Conservation (phyloP, 1,140 invertebrate genomes). For the Cydia splendana region DNA sequence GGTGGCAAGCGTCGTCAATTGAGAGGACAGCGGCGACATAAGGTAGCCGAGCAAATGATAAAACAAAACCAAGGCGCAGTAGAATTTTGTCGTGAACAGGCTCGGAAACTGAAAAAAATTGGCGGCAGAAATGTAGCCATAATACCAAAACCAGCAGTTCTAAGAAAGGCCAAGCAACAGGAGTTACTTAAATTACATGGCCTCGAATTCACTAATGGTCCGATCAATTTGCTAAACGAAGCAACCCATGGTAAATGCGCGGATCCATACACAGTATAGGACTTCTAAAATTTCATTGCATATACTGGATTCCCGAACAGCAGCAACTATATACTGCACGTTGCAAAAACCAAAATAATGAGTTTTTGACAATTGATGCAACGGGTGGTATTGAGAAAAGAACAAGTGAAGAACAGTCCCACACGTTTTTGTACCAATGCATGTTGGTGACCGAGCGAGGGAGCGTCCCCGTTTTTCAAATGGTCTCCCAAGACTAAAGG, state of each 20-base stretch:
- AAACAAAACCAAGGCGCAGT: neutral
- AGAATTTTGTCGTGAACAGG: neutral
- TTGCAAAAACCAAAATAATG: neutral
- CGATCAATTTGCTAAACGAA: neutral
- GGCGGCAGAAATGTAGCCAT: neutral
- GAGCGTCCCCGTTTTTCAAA: neutral
- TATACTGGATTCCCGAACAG: neutral
- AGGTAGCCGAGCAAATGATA: neutral
- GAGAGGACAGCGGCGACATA: neutral
- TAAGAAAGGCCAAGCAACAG: neutral
- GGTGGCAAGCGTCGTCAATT: neutral
- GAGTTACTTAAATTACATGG: constrained; percentile 5
- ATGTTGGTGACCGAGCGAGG: neutral
- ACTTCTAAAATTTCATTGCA: neutral
- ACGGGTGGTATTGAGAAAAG: neutral
- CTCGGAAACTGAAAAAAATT: neutral
- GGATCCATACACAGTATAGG: neutral
- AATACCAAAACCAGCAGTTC: neutral
- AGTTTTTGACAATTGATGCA: neutral
- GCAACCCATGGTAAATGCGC: neutral
- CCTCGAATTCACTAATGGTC: neutral
- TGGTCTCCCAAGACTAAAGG: neutral
- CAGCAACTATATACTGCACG: neutral
- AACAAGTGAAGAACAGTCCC: neutral
- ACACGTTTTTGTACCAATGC: neutral